Conservation (phyloP, 2,113 vertebrate genomes). For the Epinephelus lanceolatus region DNA sequence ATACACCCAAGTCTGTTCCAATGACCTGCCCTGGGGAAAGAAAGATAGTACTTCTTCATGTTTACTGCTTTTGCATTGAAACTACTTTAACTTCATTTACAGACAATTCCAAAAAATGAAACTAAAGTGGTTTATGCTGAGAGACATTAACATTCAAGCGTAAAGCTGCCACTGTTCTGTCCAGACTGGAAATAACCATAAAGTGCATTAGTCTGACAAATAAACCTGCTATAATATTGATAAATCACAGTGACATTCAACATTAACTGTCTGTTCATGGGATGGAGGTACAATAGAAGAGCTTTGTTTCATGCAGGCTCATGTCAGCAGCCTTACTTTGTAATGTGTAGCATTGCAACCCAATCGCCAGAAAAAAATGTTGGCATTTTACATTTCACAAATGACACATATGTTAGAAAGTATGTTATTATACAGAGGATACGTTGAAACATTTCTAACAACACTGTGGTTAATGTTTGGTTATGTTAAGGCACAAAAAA, state of each 20-base stretch:
- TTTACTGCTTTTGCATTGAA: neutral
- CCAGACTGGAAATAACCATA: neutral
- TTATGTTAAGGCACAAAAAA: no score
- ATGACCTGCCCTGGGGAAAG: neutral
- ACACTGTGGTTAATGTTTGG: no score
- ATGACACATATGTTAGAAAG: no score
- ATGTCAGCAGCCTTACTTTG: neutral
- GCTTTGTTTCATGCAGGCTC: constrained; percentile 22
- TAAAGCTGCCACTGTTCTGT: constrained; percentile 33
- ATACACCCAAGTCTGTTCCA: constrained; percentile 3
- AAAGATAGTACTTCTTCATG: neutral
- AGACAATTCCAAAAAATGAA: neutral
- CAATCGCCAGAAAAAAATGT: no score
- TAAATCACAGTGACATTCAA: constrained; percentile 13
- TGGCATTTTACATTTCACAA: no score
- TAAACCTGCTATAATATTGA: constrained; percentile 15
- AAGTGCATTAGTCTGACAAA: constrained; percentile 39
- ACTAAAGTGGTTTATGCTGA: neutral
- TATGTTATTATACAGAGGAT: no score
- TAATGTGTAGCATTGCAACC: neutral
- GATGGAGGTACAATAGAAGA: constrained; percentile 20
- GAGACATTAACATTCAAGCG: constrained; percentile 1
- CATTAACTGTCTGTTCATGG: neutral
- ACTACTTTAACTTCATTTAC: neutral
- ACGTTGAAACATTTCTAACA: no score